These are phyloP conservation scores for Prietella phreatophila DNA, from an alignment of 2,113 vertebrate species.

Conservation along the genomic window DNA sequence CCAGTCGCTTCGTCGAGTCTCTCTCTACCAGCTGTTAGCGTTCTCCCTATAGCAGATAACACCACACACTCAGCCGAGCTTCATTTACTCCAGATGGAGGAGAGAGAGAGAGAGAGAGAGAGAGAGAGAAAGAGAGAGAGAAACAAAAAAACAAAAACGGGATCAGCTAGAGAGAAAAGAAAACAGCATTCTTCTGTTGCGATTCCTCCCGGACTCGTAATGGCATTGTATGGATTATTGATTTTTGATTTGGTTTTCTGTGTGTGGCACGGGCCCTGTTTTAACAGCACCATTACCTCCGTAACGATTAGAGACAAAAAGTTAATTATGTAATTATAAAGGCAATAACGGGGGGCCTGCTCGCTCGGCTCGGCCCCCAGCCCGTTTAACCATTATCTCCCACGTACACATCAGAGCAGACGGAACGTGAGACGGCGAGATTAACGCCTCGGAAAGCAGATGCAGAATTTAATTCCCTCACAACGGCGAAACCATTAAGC, in stretches of 20 bases:
- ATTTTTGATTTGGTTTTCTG: slow-evolving; percentile 99
- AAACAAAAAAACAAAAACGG: slow-evolving; percentile 46
- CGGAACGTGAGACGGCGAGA: slow-evolving; percentile 98
- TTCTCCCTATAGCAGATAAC: slow-evolving; percentile 90
- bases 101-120: too few relatives aligned
- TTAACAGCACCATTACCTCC: slow-evolving; percentile 99
- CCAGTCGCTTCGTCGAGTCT: slow-evolving; percentile 62
- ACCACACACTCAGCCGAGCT: slow-evolving; percentile 90
- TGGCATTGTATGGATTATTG: slow-evolving; percentile 99
- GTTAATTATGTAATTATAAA: slow-evolving; percentile 99
- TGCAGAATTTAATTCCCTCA: slow-evolving; percentile 99
- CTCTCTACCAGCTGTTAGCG: slow-evolving; percentile 87
- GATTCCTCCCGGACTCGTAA: slow-evolving; percentile 89
- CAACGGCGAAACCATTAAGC: slow-evolving; percentile 99
- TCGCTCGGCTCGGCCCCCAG: slow-evolving; percentile 91
- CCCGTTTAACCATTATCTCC: slow-evolving; percentile 99
- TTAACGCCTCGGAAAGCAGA: slow-evolving; percentile 99
- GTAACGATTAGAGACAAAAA: slow-evolving; percentile 99
- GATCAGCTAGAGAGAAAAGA: slow-evolving; percentile 23
- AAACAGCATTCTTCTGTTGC: slow-evolving; percentile 52
- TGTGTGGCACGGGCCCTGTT: slow-evolving; percentile 94
- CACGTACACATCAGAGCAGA: slow-evolving; percentile 98
- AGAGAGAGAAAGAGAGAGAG: too few relatives aligned
- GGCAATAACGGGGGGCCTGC: slow-evolving; percentile 99
- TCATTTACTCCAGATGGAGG: slow-evolving; percentile 81